These are phyloP conservation scores for Solenopsis invicta DNA, from an alignment of 1,140 invertebrate genomes.

Conservation along the genomic window DNA sequence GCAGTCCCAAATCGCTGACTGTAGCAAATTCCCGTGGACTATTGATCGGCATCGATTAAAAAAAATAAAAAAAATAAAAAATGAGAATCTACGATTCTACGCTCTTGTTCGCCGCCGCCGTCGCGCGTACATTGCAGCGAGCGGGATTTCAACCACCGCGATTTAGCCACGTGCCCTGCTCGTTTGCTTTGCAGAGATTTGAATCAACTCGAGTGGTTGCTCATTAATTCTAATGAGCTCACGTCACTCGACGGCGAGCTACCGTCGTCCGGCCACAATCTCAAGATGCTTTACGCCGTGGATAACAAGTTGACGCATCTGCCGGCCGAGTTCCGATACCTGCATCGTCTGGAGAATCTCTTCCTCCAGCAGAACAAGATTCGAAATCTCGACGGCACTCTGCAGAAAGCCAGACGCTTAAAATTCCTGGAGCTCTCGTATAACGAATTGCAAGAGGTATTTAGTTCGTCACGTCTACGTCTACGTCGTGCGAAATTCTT, in stretches of 20 bases:
- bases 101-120: background rate
- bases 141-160: background rate
- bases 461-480: background rate
- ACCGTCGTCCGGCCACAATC: constrained; percentile 89
- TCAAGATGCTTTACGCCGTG: constrained; percentile 91
- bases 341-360: constrained; percentile 89
- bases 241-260: constrained; percentile 91
- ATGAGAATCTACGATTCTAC: background rate
- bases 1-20: constrained; percentile 41
- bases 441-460: constrained; percentile 91
- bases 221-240: constrained; percentile 92
- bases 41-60: constrained; percentile 34
- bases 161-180: constrained; percentile 40
- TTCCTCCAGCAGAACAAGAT: constrained; percentile 92
- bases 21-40: constrained; percentile 36
- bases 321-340: constrained; percentile 90
- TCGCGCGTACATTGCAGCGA: background rate
- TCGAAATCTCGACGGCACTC: constrained; percentile 89
- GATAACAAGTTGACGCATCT: constrained; percentile 91
- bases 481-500: constrained; percentile 2
- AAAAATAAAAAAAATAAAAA: background rate
- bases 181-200: constrained; percentile 87
- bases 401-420: constrained; percentile 90
- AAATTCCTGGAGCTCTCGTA: constrained; percentile 90
- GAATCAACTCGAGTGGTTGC: constrained; percentile 91